Base-by-base conservation (phyloP, 2,888 invertebrate species). In the Ischnura elegans region DNA sequence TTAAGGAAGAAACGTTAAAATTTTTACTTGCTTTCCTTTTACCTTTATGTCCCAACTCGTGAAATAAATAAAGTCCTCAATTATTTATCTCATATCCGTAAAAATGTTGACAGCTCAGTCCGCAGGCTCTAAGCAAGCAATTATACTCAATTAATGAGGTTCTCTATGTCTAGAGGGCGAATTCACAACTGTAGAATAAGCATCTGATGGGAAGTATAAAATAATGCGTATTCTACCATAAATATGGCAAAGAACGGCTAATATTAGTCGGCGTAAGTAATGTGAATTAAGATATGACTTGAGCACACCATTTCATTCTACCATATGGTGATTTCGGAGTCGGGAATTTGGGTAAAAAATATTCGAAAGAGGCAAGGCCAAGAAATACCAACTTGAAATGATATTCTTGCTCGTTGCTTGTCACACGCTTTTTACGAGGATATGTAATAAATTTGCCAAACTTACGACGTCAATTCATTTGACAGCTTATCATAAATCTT, bases 31-130 rank as follows among this genome's bases (percentile, higher is more conserved):
- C 61, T 21, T 36, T 21, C 90, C 43, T 61, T 90, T 43, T 66
- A 90, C 43, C 61, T 10, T 36, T 3, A 42, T 43, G 43, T 19
- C 55, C 8, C 61, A 25, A n/a, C 45, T 21, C 2, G 76, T 36
- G 13, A 2, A 36, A 13, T 36, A 25, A 46, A 86, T 43, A 46
- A 86, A 36, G 90, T n/a, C n/a, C 61, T 66, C 90, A 61, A 90
- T 66, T 55, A 90, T 45, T 45, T 90, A 90, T 90, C 43, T 90
- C 90, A 66, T 66, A 66, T 42, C 16, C 45, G 90, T n/a, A 90
- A 66, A 76, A 90, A 43, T 90, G 61, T 90, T 90, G 90, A 90
- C 90, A 90, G 66, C 90, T 61, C n/a, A 66, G 66, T n/a, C 13
- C 76, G 36, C 29, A 76, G 76, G 16, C 16, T 6, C n/a, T 36